Conservation (phyloP, 2,113 vertebrate genomes). For the Scatophagus argus region DNA sequence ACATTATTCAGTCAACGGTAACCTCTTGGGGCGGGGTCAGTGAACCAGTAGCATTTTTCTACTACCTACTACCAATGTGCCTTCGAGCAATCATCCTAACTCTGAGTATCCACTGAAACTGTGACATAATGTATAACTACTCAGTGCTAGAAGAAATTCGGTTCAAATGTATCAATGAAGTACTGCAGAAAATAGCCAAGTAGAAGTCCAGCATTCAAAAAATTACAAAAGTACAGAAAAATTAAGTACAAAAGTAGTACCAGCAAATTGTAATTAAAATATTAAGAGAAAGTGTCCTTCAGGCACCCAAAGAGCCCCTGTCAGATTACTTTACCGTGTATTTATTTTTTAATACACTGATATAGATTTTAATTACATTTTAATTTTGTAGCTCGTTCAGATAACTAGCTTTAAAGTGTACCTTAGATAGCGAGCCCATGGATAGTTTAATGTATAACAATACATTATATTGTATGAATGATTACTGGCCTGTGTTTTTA, state of each 20-base stretch:
- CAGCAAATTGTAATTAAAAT: too few species aligned
- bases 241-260: too few species aligned
- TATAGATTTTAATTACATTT: not conserved
- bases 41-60: not conserved
- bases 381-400: not conserved
- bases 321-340: not conserved
- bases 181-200: too few species aligned
- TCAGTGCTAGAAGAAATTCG: not conserved
- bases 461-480: not conserved
- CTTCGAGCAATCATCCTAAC: not conserved
- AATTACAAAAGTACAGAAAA: too few species aligned
- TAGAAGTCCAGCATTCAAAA: too few species aligned
- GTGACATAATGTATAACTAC: not conserved
- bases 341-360: not conserved
- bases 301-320: not conserved
- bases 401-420: not conserved
- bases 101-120: not conserved
- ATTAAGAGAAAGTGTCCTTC: too few species aligned
- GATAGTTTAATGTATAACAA: not conserved
- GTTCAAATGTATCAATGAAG: too few species aligned
- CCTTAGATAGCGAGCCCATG: not conserved
- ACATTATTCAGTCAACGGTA: slow-evolving; percentile 58
- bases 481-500: too few species aligned
- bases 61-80: not conserved
- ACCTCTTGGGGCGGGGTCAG: slow-evolving; percentile 55